Conservation (phyloP, 2,888 invertebrate species). For the Lordiphosa fenestrarum region DNA sequence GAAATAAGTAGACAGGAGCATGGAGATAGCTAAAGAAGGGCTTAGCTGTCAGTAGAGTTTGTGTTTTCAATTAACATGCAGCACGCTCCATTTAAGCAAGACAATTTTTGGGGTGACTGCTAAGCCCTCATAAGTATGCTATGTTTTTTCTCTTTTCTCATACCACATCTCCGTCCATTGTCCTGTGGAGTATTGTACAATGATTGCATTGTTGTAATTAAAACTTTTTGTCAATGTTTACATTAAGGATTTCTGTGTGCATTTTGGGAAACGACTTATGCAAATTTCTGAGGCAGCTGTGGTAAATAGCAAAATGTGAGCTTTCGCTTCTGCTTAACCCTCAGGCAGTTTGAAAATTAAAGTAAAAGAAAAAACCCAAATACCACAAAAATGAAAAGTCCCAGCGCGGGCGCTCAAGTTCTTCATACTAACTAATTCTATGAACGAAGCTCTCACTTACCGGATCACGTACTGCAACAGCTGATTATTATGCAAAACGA, state of each 20-base stretch:
- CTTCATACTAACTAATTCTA: too few species aligned
- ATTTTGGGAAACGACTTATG: conserved; percentile 7
- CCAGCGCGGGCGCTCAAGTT: not conserved
- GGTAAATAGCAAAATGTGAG: conserved; percentile 1
- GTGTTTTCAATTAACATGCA: conserved; percentile 47
- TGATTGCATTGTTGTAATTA: conserved; percentile 62
- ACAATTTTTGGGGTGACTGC: conserved; percentile 5
- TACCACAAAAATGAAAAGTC: conserved; percentile 4
- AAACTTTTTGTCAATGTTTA: conserved; percentile 63
- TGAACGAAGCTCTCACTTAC: not conserved
- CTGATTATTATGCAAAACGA: conserved; percentile 64
- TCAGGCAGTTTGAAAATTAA: conserved; percentile 1
- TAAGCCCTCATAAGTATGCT: conserved; percentile 53
- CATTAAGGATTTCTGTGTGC: conserved; percentile 27
- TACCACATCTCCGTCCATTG: conserved; percentile 6
- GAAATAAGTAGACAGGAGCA: not conserved
- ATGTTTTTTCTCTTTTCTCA: conserved; percentile 33
- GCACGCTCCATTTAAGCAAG: conserved; percentile 44
- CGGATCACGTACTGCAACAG: conserved; percentile 9
- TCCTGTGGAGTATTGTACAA: conserved; percentile 36
- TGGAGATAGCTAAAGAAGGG: conserved; percentile 5
- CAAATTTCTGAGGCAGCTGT: conserved; percentile 1
- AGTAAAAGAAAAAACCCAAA: conserved; percentile 39
- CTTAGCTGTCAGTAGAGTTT: conserved; percentile 32
- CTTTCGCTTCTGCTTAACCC: conserved; percentile 2